Base-by-base conservation (phyloP, 1,140 invertebrate genomes). In the Wasmannia auropunctata region DNA sequence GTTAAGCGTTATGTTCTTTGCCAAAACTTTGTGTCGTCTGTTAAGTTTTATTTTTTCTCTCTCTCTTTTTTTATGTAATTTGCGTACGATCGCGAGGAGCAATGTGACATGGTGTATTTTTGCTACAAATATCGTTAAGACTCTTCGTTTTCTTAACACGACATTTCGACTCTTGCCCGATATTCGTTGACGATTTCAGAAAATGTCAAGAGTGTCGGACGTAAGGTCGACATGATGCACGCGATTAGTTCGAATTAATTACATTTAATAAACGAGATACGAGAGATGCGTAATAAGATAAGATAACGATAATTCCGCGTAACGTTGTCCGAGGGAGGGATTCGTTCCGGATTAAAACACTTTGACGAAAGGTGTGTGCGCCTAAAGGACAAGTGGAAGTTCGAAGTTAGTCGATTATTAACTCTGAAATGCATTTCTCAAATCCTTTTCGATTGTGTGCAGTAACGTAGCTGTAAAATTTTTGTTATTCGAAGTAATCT, bases 41-140 rank as follows among this genome's bases (percentile, higher is more conserved):
- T 90, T 90, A 89, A 90, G 89, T 90, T 89, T 90, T 81, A 83
- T n/a, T 74, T 54, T 67, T 67, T 14, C 16, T 54, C 22, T 67
- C 58, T 14, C 16, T 54, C 22, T 54, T 87, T 89, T 74, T 74
- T 22, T n/a, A 56, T 67, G 51, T 84, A 75, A 85, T 34, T n/a
- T 79, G 79, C 77, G 79, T 87, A 80, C 79, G n/a, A 85, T 87
- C 79, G 88, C 86, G 83, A 56, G 79, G 85, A 89, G 87, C 75
- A 83, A 81, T 60, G 85, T 85, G 89, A 86, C 88, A 76, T 89
- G 86, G n/a, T 90, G 87, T 90, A 90, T 90, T 90, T 90, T 90
- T 90, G 89, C 89, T 90, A 90, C 89, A 90, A 89, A 87, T 90
- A 90, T 89, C 89, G 74, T 89, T 87, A 76, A 86, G 86, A 87